Conservation (phyloP, 1,140 invertebrate genomes). For the Brachionus sp. region DNA sequence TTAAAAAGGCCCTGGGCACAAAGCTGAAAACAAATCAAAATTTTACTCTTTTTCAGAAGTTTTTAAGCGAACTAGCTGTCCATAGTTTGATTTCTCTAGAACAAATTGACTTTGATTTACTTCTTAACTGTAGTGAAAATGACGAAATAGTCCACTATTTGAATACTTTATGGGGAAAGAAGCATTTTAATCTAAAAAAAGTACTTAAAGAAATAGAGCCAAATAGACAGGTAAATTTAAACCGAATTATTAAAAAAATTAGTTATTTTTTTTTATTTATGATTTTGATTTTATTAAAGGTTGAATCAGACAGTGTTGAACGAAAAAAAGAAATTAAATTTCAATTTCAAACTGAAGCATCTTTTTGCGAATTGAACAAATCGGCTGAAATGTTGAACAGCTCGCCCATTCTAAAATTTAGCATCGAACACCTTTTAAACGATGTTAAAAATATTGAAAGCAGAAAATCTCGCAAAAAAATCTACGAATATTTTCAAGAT, state of each 20-base stretch:
- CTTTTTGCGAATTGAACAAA: background rate
- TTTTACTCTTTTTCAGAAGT: background rate
- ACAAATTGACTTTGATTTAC: background rate
- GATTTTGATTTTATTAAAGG: background rate
- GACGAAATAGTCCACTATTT: constrained; percentile 4
- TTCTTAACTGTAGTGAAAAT: background rate
- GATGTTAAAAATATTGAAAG: background rate
- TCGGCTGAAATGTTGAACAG: background rate
- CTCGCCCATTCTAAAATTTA: background rate
- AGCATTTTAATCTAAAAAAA: constrained; percentile 24
- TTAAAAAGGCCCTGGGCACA: background rate
- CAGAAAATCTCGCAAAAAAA: background rate
- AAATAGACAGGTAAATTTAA: background rate
- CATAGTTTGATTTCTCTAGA: constrained; percentile 30
- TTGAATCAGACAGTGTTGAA: background rate
- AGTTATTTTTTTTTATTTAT: background rate
- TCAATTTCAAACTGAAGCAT: background rate
- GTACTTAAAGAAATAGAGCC: constrained; percentile 12
- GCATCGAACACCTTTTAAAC: background rate
- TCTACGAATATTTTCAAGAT: constrained; percentile 20
- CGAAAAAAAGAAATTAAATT: background rate
- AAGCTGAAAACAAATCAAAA: background rate
- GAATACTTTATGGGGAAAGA: constrained; percentile 24
- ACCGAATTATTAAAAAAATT: constrained; percentile 4
- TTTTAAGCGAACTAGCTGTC: constrained; percentile 21